phyloP scores from a whole-genome alignment of 2,888 invertebrate genomes.

The Hypsopygia costalis region DNA sequence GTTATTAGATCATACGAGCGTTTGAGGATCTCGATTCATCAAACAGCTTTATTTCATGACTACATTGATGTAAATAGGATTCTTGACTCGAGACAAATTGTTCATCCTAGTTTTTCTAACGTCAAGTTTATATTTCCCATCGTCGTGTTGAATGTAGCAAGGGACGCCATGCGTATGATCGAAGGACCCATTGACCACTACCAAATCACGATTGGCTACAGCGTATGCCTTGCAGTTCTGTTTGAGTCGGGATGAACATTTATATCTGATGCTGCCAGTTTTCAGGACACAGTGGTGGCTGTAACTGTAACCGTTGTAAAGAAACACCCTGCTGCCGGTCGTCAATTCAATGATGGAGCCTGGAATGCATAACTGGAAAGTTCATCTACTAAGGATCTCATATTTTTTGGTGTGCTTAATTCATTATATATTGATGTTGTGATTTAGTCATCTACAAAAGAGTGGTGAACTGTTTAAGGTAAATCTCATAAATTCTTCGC shows the following conservation, averaged over 20 bases:
- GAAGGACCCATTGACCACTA: not conserved
- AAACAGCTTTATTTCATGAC: no score
- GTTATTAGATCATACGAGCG: no score
- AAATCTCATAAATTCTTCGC: no score
- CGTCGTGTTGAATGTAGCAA: not conserved
- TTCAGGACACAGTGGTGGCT: slow-evolving; percentile 2
- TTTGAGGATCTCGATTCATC: no score
- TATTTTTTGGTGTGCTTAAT: no score
- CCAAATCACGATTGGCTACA: not conserved
- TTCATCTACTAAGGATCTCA: no score
- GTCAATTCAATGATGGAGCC: slow-evolving; percentile 9
- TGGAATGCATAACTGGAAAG: not conserved
- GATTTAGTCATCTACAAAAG: no score
- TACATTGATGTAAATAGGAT: no score
- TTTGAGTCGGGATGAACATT: slow-evolving; percentile 22
- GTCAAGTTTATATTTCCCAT: not conserved
- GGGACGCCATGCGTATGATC: not conserved
- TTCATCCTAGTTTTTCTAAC: slow-evolving; percentile 1
- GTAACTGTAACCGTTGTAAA: slow-evolving; percentile 23
- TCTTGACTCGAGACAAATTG: no score
- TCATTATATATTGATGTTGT: no score
- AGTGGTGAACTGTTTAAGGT: no score
- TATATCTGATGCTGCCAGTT: slow-evolving; percentile 14
- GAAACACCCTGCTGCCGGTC: slow-evolving; percentile 17
- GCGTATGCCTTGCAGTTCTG: slow-evolving; percentile 7